Evolutionary conservation across 2,113 vertebrate genomes (phyloP), one percentile per base, ranked within the genome.

Genomic region (Nibea albiflora): DNA sequence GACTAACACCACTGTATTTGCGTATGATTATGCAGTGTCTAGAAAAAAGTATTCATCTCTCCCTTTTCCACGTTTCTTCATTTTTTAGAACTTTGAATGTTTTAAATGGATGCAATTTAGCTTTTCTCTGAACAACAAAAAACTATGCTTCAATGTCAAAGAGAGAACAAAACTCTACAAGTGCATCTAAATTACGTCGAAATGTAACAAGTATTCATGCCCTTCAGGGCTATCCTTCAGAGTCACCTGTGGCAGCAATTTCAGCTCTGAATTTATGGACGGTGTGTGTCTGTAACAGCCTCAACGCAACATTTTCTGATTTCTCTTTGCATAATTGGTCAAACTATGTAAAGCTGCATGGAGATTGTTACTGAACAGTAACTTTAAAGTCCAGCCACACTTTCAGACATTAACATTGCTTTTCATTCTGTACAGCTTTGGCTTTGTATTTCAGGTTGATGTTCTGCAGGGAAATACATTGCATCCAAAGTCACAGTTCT

Each of bases 11-110:
- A 28, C 16, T 20, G 20, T 67, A 28, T 84, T 46, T 81, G n/a
- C 65, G 77, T 71, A 28, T 71, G 0, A 65, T 72, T 80, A 62
- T 57, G 78, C 31, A 58, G 67, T 10, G 11, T 2, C 52, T 53
- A 35, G 58, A n/a, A 22, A 73, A 46, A 57, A 53, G 28, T 16
- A 11, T 28, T 53, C 1, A 11, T 15, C 10, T 52, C 24, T 66
- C 28, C 74, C 49, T 20, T 35, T 44, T 17, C 56, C 50, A n/a
- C 24, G 50, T 65, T 31, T 49, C 17, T 64, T 56, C 39, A 60
- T 52, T 46, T 56, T 26, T 28, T 20, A 39, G 1, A 57, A n/a
- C 31, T 56, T 22, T 67, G 26, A 66, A 63, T 22, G 15, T 11
- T 22, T 9, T 52, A 31, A 65, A 26, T 65, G 44, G 42, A 58